Evolutionary conservation across 2,113 vertebrate species (phyloP), one percentile per base, ranked within the genome.

Genomic region (Semnornis frantzii): DNA sequence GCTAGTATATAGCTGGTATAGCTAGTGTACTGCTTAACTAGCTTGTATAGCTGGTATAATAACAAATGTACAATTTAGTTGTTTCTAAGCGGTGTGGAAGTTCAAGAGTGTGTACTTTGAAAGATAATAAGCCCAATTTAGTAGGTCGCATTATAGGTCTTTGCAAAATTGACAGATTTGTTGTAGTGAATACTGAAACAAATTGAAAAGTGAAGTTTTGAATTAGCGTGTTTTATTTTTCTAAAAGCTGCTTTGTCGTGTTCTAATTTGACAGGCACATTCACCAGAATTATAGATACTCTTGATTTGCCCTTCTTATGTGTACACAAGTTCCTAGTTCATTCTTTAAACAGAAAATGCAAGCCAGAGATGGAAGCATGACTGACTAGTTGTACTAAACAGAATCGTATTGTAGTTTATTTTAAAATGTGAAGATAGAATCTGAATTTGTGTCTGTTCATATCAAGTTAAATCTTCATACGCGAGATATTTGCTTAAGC

Each of bases 341-440:
- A 3, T 90, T 44, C 23, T 59, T 81, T 46, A 69, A 60, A 64
- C 0, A 3, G 28, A 84, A 66, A 48, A 81, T 5, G 2, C 10
- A 55, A 48, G 8, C 54, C 60, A 13, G 16, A 15, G 33, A 15
- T 87, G 37, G 33, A 24, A 57, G 3, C 64, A 19, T 46, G 48
- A 91, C 76, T 76, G 52, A 65, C 59, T 48, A 58, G 44, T 50
- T 87, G 50, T 63, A 23, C 28, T 66, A 65, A 82, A 37, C 3
- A 0, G 71, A 83, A 55, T 70, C 0, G 0, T 46, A 30, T 52
- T 58, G 23, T 65, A 31, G 39, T 60, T 59, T 73, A 34, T 60
- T 70, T 93, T 50, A 64, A 71, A 74, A 68, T 63, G 12, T 19
- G 30, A 74, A 66, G 23, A 28, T 66, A 50, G 15, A 63, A 59